phyloP scores from a whole-genome alignment of 2,888 invertebrate genomes.

The Sminthurides aquaticus region DNA sequence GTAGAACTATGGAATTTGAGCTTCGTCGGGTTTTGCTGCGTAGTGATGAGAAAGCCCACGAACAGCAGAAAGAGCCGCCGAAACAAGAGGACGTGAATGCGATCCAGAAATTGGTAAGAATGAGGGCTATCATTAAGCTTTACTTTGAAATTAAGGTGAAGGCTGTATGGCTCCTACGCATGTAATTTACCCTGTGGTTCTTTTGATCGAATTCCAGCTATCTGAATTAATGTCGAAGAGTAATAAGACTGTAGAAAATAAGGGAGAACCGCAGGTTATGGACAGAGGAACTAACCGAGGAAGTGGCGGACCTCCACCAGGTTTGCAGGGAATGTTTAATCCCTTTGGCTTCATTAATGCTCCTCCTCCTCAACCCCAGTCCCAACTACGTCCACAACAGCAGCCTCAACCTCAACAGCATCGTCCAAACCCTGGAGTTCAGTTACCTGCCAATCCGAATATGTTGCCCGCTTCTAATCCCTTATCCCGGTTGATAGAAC shows the following conservation, averaged over 20 bases:
- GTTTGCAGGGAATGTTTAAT: slow-evolving; percentile 16
- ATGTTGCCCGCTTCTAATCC: background rate
- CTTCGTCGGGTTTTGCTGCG: background rate
- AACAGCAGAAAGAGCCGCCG: slow-evolving; percentile 1
- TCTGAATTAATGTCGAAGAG: slow-evolving; percentile 14
- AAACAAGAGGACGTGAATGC: slow-evolving; percentile 32
- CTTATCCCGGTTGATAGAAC: slow-evolving; percentile 7
- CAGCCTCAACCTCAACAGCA: background rate
- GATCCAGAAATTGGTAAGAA: slow-evolving; percentile 33
- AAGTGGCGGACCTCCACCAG: slow-evolving; percentile 14
- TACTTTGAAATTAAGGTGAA: no score
- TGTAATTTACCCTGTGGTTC: no score
- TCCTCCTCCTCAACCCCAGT: slow-evolving; percentile 17
- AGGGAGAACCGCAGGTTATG: no score
- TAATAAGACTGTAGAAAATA: background rate
- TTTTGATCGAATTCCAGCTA: slow-evolving; percentile 13
- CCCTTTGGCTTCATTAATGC: slow-evolving; percentile 7
- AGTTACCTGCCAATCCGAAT: background rate
- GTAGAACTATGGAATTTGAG: background rate
- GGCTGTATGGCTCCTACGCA: no score
- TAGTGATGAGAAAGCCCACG: background rate
- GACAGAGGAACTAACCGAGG: background rate
- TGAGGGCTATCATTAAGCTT: no score
- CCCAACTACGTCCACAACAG: slow-evolving; percentile 3
- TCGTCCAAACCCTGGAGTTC: background rate